Base-by-base conservation (phyloP, 2,888 invertebrate genomes). In the Lomographa bimaculata region DNA sequence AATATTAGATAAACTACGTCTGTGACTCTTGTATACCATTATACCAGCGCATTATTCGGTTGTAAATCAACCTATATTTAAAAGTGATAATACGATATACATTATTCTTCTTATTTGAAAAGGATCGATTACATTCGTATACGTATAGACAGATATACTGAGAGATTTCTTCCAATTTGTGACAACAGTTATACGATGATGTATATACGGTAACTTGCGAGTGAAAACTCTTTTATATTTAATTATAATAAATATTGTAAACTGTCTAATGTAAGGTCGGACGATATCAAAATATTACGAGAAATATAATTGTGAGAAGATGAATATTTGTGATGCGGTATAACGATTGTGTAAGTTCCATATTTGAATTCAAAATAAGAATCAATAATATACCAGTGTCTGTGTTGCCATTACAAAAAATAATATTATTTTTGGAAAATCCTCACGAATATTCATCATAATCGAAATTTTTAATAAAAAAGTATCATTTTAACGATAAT, bases 61-160 rank as follows among this genome's bases (percentile, higher is more conserved):
- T 79, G 75, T 66, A 62, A 58, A 64, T 71, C 77, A 71, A 73
- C 71, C 73, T 75, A 74, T 82, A 77, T 80, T 79, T 76, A 62
- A 66, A 79, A 70, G 75, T 75, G 74, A 80, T 81, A 82, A 68
- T 77, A 50, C 46, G 60, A 64, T 86, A 79, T 82, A 82, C 79
- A 78, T 77, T 63, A 41, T 52, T 52, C 76, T 80, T 79, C 79
- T 80, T 81, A 72, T 55, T 83, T 73, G 60, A 70, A 84, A 85
- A 84, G 85, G 78, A 77, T 77, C 79, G 67, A 80, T 83, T 90
- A 92, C 92, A 93, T 91, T 92, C 92, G 93, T 94, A 94, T 93
- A 93, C 93, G 93, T 93, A 92, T 93, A 84, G 66, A 64, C 74
- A 66, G 63, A 70, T 79, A 71, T 82, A 75, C 68, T 62, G 64